Conservation (phyloP, 1,140 invertebrate genomes). For the Zelostemma sp. region DNA sequence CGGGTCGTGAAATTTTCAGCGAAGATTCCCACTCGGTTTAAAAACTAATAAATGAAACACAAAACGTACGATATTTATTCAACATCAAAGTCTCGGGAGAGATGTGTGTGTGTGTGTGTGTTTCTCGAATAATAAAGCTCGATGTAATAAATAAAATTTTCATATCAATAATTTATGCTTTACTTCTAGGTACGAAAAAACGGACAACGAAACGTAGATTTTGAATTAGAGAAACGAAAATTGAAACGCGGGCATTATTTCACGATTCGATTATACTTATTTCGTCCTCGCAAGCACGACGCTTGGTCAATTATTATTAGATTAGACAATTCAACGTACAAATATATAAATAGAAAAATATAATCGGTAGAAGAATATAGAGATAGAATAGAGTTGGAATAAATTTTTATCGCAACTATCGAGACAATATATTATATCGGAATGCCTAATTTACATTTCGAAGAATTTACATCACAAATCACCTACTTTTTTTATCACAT, state of each 20-base stretch:
- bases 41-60: neutral
- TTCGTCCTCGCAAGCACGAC: conserved; percentile 54
- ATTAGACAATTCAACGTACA: conserved; percentile 70
- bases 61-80: neutral
- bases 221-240: conserved; percentile 43
- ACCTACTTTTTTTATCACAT: neutral
- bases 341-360: conserved; percentile 71
- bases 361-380: conserved; percentile 71
- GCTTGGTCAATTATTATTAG: conserved; percentile 60
- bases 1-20: neutral
- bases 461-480: conserved; percentile 48
- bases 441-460: conserved; percentile 49
- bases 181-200: too few species aligned
- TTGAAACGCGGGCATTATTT: conserved; percentile 29
- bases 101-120: too few species aligned
- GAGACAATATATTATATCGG: conserved; percentile 50
- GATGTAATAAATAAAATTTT: neutral
- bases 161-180: neutral
- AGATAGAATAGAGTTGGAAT: conserved; percentile 69
- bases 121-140: neutral
- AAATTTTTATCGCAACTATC: conserved; percentile 56
- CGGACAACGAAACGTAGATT: conserved; percentile 48
- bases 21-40: neutral
- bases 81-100: too few species aligned
- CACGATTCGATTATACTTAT: conserved; percentile 36